phyloP scores from a whole-genome alignment of 2,888 invertebrate species.

The Dione juno region DNA sequence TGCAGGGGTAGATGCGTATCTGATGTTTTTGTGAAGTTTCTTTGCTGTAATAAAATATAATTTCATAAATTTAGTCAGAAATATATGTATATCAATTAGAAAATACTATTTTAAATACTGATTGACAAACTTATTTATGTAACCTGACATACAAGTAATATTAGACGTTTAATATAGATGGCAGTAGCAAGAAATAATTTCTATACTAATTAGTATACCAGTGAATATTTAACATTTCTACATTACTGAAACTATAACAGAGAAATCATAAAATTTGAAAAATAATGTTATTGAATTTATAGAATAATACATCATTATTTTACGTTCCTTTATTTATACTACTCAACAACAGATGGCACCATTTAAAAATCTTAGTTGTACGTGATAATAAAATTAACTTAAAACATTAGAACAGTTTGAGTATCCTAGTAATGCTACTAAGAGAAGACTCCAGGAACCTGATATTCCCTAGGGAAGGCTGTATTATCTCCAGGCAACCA shows the following conservation, averaged over 20 bases:
- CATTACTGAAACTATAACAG: background rate
- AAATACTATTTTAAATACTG: background rate
- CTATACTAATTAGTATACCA: background rate
- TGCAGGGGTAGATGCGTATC: too few species aligned
- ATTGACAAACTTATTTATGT: background rate
- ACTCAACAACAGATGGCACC: slow-evolving; percentile 54
- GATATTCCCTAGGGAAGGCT: too few species aligned
- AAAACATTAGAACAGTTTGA: too few species aligned
- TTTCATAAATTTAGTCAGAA: too few species aligned
- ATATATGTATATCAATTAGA: background rate
- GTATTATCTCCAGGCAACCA: background rate
- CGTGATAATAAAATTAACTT: background rate
- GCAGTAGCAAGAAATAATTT: background rate
- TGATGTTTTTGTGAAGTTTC: too few species aligned
- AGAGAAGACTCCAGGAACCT: background rate
- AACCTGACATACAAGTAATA: background rate
- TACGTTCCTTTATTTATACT: slow-evolving; percentile 42
- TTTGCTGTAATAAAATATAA: too few species aligned
- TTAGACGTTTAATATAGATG: slow-evolving; percentile 12
- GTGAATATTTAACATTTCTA: background rate
- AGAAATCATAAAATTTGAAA: background rate
- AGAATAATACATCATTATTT: background rate
- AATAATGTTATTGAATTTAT: background rate
- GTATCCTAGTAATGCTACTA: too few species aligned
- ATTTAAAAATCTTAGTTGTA: background rate